phyloP scores from a whole-genome alignment of 2,113 vertebrate genomes.

The Bufo gargarizans region DNA sequence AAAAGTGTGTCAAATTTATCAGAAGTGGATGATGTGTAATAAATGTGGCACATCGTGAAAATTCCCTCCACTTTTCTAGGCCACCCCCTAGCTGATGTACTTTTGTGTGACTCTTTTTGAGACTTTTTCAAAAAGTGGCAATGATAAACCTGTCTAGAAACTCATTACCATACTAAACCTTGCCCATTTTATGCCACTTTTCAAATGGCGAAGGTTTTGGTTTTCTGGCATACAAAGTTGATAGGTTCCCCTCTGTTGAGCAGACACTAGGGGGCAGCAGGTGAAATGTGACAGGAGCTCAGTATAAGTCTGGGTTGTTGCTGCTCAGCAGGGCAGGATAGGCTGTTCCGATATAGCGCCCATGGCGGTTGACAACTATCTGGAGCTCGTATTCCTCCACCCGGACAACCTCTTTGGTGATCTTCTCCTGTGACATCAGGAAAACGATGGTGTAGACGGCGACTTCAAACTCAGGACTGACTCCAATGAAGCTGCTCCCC shows the following conservation, averaged over 20 bases:
- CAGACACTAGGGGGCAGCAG: not conserved
- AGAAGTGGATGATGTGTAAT: too few relatives aligned
- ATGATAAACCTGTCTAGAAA: too few relatives aligned
- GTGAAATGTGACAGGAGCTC: not conserved
- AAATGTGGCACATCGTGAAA: too few relatives aligned
- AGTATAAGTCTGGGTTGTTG: slow-evolving; percentile 62
- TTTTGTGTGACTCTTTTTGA: too few relatives aligned
- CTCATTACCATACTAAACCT: too few relatives aligned
- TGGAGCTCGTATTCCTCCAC: slow-evolving; percentile 81
- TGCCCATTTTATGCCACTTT: too few relatives aligned
- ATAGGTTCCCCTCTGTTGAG: not conserved
- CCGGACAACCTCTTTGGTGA: slow-evolving; percentile 71
- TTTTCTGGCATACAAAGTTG: too few relatives aligned
- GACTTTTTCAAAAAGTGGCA: too few relatives aligned
- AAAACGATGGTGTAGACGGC: slow-evolving; percentile 84
- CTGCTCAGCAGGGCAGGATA: slow-evolving; percentile 81
- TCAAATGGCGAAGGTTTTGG: too few relatives aligned
- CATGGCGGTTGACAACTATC: slow-evolving; percentile 77
- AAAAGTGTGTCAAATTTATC: too few relatives aligned
- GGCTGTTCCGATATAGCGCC: slow-evolving; percentile 79
- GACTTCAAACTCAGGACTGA: slow-evolving; percentile 84
- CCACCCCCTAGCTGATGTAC: too few relatives aligned
- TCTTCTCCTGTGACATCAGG: slow-evolving; percentile 75
- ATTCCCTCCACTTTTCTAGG: too few relatives aligned
- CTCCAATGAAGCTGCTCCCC: slow-evolving; percentile 80